Evolutionary conservation across 2,797 vertebrate species (phyloP).

Genomic region (Serranus cabrilla): DNA sequence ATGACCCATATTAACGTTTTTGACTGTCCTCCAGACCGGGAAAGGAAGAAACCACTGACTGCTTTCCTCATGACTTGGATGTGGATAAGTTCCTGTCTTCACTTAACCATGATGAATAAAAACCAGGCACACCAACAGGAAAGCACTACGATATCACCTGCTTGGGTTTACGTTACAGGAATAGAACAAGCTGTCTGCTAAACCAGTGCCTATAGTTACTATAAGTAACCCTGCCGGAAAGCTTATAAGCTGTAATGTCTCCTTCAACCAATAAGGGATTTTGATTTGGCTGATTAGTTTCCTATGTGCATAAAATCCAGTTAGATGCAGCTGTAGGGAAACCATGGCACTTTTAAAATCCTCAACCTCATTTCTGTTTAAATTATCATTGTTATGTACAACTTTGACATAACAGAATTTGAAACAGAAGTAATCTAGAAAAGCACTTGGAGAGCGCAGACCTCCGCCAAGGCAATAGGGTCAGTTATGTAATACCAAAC

Average conservation of each 20-base stretch:
- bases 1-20: no score
- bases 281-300: constrained; percentile 27
- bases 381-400: constrained; percentile 33
- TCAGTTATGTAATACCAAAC: no score
- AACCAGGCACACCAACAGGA: constrained; percentile 22
- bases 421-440: no score
- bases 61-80: constrained; percentile 96
- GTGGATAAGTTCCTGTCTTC: constrained; percentile 99
- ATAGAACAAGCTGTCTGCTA: constrained; percentile 75
- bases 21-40: constrained; percentile 75
- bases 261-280: constrained; percentile 21
- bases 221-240: constrained; percentile 43
- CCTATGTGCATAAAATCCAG: constrained; percentile 4
- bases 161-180: constrained; percentile 64
- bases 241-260: constrained; percentile 51
- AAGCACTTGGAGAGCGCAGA: no score
- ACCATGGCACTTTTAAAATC: constrained; percentile 36
- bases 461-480: no score
- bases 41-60: constrained; percentile 93
- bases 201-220: constrained; percentile 56
- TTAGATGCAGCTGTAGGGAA: constrained; percentile 28
- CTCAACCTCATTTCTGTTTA: constrained; percentile 27
- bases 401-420: constrained; percentile 16
- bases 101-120: constrained; percentile 98
- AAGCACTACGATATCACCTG: constrained; percentile 43